Evolutionary conservation across 2,888 invertebrate genomes (phyloP).

Genomic region (Saturnia pavonia): DNA sequence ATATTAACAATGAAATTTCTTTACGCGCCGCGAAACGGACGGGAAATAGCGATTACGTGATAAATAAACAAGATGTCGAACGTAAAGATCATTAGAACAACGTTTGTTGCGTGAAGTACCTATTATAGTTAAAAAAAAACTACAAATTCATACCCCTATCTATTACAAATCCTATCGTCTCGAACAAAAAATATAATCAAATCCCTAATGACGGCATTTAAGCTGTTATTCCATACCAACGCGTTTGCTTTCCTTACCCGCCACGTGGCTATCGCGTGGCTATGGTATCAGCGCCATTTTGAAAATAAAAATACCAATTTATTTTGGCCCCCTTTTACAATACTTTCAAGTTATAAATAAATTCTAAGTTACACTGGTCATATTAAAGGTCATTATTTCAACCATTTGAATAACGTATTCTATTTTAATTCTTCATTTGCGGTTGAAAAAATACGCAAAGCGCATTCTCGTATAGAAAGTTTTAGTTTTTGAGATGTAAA

Average conservation of each 20-base stretch:
- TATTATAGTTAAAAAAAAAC: slow-evolving; percentile 18
- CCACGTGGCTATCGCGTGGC: slow-evolving; percentile 72
- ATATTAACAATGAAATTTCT: too few species aligned
- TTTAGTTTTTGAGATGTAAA: slow-evolving; percentile 21
- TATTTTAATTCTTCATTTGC: slow-evolving; percentile 30
- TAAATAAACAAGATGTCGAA: too few species aligned
- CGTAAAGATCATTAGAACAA: too few species aligned
- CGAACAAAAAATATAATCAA: slow-evolving; percentile 61
- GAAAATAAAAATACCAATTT: slow-evolving; percentile 44
- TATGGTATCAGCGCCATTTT: slow-evolving; percentile 69
- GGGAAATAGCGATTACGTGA: too few species aligned
- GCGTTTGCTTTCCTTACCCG: slow-evolving; percentile 69
- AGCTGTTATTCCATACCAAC: slow-evolving; percentile 73
- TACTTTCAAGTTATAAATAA: neutral
- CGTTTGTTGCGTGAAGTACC: neutral
- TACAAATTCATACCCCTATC: slow-evolving; percentile 57
- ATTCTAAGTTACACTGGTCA: slow-evolving; percentile 38
- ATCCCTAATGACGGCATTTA: slow-evolving; percentile 75
- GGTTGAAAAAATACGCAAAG: slow-evolving; percentile 21
- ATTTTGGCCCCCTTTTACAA: slow-evolving; percentile 27
- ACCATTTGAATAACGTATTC: slow-evolving; percentile 68
- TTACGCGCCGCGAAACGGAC: too few species aligned
- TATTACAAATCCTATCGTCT: slow-evolving; percentile 64
- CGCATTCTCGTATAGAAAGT: slow-evolving; percentile 16
- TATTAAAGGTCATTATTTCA: slow-evolving; percentile 65